Evolutionary conservation across 1,140 invertebrate genomes (phyloP), one percentile per base, ranked within the genome.

Genomic region (Musca vetustissima): DNA sequence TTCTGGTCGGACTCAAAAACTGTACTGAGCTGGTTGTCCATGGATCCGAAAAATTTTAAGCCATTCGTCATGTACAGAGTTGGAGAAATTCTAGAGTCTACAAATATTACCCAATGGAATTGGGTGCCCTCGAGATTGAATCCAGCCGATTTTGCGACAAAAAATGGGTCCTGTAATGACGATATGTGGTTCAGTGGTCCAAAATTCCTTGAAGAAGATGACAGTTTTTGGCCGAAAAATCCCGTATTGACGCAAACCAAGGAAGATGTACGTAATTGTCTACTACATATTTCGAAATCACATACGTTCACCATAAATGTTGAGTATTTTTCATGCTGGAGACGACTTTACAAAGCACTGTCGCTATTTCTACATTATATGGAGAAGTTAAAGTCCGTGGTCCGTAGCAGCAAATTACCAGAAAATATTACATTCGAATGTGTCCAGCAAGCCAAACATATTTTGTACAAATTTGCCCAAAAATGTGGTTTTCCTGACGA

Each of bases 81-180:
- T 15, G 43, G 22, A 9, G 59, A 64, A 47, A 64, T 47, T 24
- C 36, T 64, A 19, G 28, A 22, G 36, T 13, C 61, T 24, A 53
- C 53, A 28, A 25, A 55, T 55, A 55, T 14, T 21, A 19, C 50
- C 50, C 22, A 71, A 19, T 71, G 66, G 61, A 25, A 22, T 25
- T 71, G 66, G 66, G 49, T 71, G 8, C 70, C 70, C 7, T 32
- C 65, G 6, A 67, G 52, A 28, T n/a, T 68, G 14, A 70, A 70
- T 32, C 59, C 53, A 4, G 66, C 70, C 4, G 70, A 71, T 25
- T 19, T 68, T 21, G 70, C 21, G 11, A 71, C 59, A 1, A 66
- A 53, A 8, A 19, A 13, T 21, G 17, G 17, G 13, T 53, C 7
- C 7, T 53, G 4, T 53, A 2, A 53, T 11, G 36, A 43, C 11